These are phyloP conservation scores for Drosophila erecta DNA, from an alignment of 1,140 invertebrate species.

Conservation along the genomic window DNA sequence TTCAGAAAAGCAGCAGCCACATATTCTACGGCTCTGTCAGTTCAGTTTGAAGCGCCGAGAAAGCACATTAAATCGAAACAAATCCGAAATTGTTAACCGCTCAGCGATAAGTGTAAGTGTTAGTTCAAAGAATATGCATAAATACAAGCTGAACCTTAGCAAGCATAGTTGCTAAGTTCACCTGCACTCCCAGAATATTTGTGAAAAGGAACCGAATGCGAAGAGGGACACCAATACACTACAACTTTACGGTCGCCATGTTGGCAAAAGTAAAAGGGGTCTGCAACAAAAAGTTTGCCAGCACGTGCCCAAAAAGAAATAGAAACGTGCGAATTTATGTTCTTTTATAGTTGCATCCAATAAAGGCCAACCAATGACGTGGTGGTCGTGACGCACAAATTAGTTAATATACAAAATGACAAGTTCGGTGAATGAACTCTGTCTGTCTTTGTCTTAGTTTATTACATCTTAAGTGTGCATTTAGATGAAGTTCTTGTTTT, in stretches of 20 bases:
- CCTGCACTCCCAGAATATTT: conserved; percentile 2
- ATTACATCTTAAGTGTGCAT: background rate
- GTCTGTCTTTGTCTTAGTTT: background rate
- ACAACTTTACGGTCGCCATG: conserved; percentile 54
- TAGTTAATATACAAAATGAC: conserved; percentile 13
- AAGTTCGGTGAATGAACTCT: conserved; percentile 20
- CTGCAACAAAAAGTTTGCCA: conserved; percentile 3
- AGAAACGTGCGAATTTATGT: conserved; percentile 11
- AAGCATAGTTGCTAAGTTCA: conserved; percentile 1
- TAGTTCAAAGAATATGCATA: background rate
- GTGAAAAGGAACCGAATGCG: conserved; percentile 11
- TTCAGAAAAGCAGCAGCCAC: conserved; percentile 9
- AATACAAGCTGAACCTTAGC: background rate
- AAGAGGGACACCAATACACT: conserved; percentile 22
- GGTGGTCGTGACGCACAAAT: conserved; percentile 20
- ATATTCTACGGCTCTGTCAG: conserved; percentile 56
- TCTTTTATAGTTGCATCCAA: background rate
- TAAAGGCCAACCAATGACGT: conserved; percentile 18
- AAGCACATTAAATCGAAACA: conserved; percentile 26
- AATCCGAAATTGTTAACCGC: conserved; percentile 14
- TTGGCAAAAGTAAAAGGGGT: conserved; percentile 57
- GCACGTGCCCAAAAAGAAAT: conserved; percentile 38
- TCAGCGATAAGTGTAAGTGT: conserved; percentile 55
- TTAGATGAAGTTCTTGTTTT: background rate
- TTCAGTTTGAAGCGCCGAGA: conserved; percentile 66